Percentiles rank a stretch among this genome's conserved stretches.
Evolutionary conservation across 2,797 vertebrate species (phyloP).

Genomic region (Molothrus ater): DNA sequence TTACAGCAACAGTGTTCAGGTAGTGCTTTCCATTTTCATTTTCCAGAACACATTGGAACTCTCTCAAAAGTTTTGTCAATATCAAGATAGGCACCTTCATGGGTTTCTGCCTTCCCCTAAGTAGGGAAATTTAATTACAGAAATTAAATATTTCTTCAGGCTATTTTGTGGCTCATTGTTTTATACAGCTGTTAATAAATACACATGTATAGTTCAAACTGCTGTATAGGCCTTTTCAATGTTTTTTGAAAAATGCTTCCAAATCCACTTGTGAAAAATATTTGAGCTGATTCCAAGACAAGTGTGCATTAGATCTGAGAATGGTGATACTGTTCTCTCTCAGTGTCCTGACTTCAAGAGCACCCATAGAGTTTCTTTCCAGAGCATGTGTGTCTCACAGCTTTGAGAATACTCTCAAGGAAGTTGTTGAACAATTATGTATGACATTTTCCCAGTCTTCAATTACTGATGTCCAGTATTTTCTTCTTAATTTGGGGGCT

Average conservation of each 20-base stretch:
- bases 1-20: neutral
- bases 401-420: neutral
- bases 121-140: neutral
- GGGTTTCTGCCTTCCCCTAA: neutral
- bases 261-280: neutral
- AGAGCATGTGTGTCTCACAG: neutral
- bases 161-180: neutral
- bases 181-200: neutral
- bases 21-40: neutral
- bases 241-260: neutral
- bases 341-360: neutral
- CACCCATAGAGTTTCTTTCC: neutral
- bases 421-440: neutral
- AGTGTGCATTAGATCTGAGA: neutral
- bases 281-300: neutral
- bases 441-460: neutral
- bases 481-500: neutral
- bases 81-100: neutral
- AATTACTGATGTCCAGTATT: neutral
- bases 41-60: neutral
- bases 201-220: neutral
- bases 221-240: neutral
- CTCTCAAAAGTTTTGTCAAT: neutral
- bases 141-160: neutral
- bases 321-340: neutral